Conservation (phyloP, 2,113 vertebrate species). For the Corythaeola cristata region DNA sequence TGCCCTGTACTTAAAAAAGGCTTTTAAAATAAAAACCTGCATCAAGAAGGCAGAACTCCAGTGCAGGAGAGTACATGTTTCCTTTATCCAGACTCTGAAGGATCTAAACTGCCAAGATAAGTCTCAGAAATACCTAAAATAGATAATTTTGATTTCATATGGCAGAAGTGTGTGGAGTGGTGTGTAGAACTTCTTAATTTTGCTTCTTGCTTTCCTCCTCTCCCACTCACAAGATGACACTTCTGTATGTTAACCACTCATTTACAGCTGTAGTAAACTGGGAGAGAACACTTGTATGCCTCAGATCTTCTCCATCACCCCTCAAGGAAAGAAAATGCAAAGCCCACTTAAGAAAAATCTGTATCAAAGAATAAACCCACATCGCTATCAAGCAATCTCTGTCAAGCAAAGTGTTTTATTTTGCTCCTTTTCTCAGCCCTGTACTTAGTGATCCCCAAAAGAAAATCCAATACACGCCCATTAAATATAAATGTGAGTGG, state of each 20-base stretch:
- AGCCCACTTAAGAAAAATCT: not conserved
- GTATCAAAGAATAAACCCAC: not conserved
- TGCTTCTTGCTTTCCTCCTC: conserved; percentile 41
- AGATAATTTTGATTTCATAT: conserved; percentile 1
- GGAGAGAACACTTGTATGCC: not conserved
- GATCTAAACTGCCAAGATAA: conserved; percentile 38
- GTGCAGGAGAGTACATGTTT: conserved; percentile 10
- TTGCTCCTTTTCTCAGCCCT: not conserved
- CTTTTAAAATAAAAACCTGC: conserved; percentile 44
- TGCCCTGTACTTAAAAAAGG: not conserved
- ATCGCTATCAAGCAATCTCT: not conserved
- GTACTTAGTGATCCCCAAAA: not conserved
- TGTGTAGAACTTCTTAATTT: conserved; percentile 29
- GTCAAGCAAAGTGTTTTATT: not conserved
- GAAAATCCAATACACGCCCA: not conserved
- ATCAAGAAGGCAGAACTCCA: not conserved
- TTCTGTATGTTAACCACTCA: conserved; percentile 15
- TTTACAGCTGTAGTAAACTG: conserved; percentile 48
- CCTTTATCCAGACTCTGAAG: conserved; percentile 2
- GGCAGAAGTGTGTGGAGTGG: conserved; percentile 40
- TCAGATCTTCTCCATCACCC: not conserved
- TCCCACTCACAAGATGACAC: conserved; percentile 55
- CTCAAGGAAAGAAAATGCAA: not conserved
- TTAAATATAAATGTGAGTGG: conserved; percentile 3
- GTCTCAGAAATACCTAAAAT: conserved; percentile 6